Conservation (phyloP, 1,140 invertebrate genomes). For the Andricus grossulariae region DNA sequence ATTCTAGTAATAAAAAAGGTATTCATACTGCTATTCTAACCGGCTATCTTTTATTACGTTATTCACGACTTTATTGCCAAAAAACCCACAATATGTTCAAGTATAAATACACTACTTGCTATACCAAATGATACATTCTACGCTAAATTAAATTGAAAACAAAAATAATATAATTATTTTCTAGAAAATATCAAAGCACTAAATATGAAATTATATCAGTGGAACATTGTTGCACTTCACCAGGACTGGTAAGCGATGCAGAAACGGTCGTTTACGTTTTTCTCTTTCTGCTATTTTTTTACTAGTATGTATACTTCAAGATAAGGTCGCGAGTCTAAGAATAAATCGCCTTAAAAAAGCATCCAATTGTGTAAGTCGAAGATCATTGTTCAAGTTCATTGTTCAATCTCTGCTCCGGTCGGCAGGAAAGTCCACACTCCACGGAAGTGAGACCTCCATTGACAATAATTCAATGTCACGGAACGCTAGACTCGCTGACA, state of each 20-base stretch:
- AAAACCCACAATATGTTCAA: neutral
- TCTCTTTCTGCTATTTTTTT: conserved; percentile 35
- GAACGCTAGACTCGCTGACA: conserved; percentile 35
- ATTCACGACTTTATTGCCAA: no score
- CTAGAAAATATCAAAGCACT: no score
- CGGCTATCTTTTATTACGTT: conserved; percentile 32
- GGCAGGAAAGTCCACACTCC: conserved; percentile 27
- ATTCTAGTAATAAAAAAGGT: conserved; percentile 49
- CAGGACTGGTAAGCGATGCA: conserved; percentile 44
- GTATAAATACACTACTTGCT: no score
- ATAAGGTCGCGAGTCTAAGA: conserved; percentile 49
- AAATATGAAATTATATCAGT: no score
- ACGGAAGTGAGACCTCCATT: conserved; percentile 38
- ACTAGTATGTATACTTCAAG: conserved; percentile 10
- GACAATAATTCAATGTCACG: conserved; percentile 52
- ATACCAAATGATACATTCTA: no score
- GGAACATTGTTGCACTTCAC: conserved; percentile 42
- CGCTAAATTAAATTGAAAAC: conserved; percentile 37
- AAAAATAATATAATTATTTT: no score
- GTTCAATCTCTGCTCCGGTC: conserved; percentile 57
- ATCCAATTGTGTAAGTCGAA: conserved; percentile 57
- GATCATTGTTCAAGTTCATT: conserved; percentile 68
- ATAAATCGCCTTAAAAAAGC: conserved; percentile 50
- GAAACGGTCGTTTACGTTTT: conserved; percentile 34
- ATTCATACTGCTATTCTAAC: conserved; percentile 47